Base-by-base conservation (phyloP, 1,140 invertebrate species). In the Nasonia longicornis region DNA sequence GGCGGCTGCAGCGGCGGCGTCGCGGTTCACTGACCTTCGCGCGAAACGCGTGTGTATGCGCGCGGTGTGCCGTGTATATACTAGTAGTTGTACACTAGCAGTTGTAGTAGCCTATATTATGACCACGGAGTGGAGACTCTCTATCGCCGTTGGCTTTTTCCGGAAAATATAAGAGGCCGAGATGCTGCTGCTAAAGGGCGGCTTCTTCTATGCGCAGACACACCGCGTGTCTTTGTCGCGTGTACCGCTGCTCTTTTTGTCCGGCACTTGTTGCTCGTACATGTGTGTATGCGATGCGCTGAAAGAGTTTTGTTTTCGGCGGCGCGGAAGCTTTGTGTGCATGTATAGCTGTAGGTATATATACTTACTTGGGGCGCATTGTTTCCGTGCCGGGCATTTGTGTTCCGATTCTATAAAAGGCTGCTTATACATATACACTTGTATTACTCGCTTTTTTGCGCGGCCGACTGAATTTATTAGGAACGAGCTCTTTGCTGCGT, bases 1-100 rank as follows among this genome's bases (percentile, higher is more conserved):
- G 81, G 69, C 72, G 72, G 45, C 45, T 38, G 14, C 58, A 16
- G 14, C 45, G 7, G 12, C 74, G 11, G 14, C 80, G 35, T 58
- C 76, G 75, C 66, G 76, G 76, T 82, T 82, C 74, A 78, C 70
- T 69, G 70, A 76, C 76, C 76, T 79, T 79, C 76, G 29, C 76
- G 29, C 52, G 14, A 71, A 72, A 96, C 95, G 95, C 94, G 67
- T 22, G 95, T 94, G 66, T 22, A 26, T 45, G 38, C 45, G 78
- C 14, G 38, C 72, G 20, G 52, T 58, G 52, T 42, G 38, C 38
- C 38, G 8, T 42, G 38, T 42, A 26, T 26, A 26, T 26, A 26
- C 26, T 26, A 42, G 7, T 8, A 42, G 38, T 42, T 3, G 31
- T 35, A 35, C 31, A 42, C 38, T 42, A 42, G 38, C 7, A 58